A percentile compares a stretch with the other conserved stretches of the same genome.
These are phyloP conservation scores for Drosophila miranda DNA, from an alignment of 1,140 invertebrate genomes.

Conservation along the genomic window DNA sequence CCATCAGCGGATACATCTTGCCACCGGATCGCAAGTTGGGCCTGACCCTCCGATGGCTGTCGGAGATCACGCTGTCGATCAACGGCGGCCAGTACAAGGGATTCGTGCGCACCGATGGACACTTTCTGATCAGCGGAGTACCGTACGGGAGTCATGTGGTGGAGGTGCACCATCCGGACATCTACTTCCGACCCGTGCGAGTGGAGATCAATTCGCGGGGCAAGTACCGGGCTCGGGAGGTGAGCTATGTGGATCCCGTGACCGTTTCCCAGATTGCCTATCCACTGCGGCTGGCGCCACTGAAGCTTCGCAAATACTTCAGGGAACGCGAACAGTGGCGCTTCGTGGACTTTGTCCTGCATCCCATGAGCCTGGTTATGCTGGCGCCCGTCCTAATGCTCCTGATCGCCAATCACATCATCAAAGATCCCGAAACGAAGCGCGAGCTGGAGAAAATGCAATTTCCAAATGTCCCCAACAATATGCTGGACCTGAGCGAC, in stretches of 20 bases:
- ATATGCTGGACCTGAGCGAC: slow-evolving; percentile 94
- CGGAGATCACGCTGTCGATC: slow-evolving; percentile 90
- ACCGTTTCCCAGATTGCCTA: slow-evolving; percentile 91
- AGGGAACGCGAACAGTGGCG: slow-evolving; percentile 94
- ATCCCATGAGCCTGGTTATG: slow-evolving; percentile 99
- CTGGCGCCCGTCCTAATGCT: slow-evolving; percentile 94
- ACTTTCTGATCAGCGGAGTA: slow-evolving; percentile 93
- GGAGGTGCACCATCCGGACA: slow-evolving; percentile 95
- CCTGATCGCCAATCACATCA: slow-evolving; percentile 94
- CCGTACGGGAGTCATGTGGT: slow-evolving; percentile 97
- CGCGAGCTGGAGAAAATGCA: slow-evolving; percentile 94
- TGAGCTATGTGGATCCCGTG: slow-evolving; percentile 95
- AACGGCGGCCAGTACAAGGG: slow-evolving; percentile 94
- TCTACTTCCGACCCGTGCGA: slow-evolving; percentile 92
- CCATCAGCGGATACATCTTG: slow-evolving; percentile 91
- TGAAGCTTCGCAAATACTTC: slow-evolving; percentile 93
- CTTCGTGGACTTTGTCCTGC: slow-evolving; percentile 95
- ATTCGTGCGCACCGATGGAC: slow-evolving; percentile 94
- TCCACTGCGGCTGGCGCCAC: slow-evolving; percentile 92
- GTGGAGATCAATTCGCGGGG: slow-evolving; percentile 97
- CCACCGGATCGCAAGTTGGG: slow-evolving; percentile 83
- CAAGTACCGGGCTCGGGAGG: slow-evolving; percentile 96
- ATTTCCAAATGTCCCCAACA: slow-evolving; percentile 66
- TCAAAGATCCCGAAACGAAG: slow-evolving; percentile 97
- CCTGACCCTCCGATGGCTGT: slow-evolving; percentile 86